Conservation (phyloP, 2,888 invertebrate species). For the Meloe dianella region DNA sequence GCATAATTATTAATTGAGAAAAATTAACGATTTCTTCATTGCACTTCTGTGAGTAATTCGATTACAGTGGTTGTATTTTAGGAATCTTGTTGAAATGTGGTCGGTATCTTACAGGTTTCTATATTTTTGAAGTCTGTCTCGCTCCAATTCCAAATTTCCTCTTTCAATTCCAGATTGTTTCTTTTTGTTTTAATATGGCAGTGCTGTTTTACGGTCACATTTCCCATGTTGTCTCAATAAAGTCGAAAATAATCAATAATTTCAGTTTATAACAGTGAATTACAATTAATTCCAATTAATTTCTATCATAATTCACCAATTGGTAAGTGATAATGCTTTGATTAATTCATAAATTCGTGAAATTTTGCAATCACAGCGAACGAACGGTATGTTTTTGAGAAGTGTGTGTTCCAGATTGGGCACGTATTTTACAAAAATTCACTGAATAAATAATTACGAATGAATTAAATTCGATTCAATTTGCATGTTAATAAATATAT, state of each 20-base stretch:
- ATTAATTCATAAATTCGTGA: neutral
- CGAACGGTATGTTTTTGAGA: neutral
- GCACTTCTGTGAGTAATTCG: too few relatives aligned
- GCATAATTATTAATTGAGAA: neutral
- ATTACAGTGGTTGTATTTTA: too few relatives aligned
- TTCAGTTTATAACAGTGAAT: conserved; percentile 37
- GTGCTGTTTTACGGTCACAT: conserved; percentile 37
- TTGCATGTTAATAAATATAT: too few relatives aligned
- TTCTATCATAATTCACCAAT: conserved; percentile 7
- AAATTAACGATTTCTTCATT: neutral
- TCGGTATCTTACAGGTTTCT: neutral
- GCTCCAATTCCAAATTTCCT: neutral
- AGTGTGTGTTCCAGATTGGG: neutral
- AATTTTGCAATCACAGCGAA: neutral
- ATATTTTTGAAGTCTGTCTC: neutral
- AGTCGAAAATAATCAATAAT: conserved; percentile 35
- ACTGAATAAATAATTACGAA: neutral
- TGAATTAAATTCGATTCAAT: neutral
- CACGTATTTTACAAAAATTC: neutral
- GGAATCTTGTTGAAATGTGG: too few relatives aligned
- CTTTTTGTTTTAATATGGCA: conserved; percentile 42
- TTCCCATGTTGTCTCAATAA: conserved; percentile 37
- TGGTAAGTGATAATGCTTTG: neutral
- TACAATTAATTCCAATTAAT: conserved; percentile 8
- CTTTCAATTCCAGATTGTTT: neutral